Base-by-base conservation (phyloP, 2,797 vertebrate genomes). In the Acanthopagrus latus region DNA sequence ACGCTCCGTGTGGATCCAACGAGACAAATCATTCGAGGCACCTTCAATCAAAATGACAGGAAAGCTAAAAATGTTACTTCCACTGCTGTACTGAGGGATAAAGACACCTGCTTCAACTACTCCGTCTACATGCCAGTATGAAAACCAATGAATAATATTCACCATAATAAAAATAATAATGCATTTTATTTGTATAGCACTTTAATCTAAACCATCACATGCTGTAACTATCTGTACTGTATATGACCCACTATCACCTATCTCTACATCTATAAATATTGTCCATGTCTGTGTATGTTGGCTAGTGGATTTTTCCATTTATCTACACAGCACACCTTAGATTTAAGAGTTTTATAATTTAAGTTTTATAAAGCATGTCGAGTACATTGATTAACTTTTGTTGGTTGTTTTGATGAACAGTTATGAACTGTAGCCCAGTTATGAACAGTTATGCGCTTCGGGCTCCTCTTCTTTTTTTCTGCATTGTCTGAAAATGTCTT, bases 71-170 rank as follows among this genome's bases (percentile, higher is more conserved):
- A 18, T 71, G 38, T 71, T 17, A 64, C 1, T 0, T 6, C 64
- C 0, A 69, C 29, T 13, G 7, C 33, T 3, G 4, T 69, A 16
- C 81, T 95, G 67, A 73, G 12, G 7, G 2, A 67, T 0, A 0
- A 1, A 0, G 0, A 16, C 0, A 91, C 67, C 11, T 96, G 96
- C 86, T 63, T 71, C 14, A 21, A 57, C 3, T 74, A 92, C 74
- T 12, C 50, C 38, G 71, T 96, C 86, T 80, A 86, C 70, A 95
- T 96, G 86, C 84, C 69, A 16, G 96, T 96, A 92, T 66, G 92
- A 16, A 64, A 21, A 69, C 48, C 0, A 47, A 64, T 41, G 25
- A 16, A 18, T 17, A 13, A 52, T 41, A 55, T 64, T 50, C 3
- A 29, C 17, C 23, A 20, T 48, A 8, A 33, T 33, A 33, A 8